Evolutionary conservation across 2,888 invertebrate genomes (phyloP).

Genomic region (Dendrolimus houi): DNA sequence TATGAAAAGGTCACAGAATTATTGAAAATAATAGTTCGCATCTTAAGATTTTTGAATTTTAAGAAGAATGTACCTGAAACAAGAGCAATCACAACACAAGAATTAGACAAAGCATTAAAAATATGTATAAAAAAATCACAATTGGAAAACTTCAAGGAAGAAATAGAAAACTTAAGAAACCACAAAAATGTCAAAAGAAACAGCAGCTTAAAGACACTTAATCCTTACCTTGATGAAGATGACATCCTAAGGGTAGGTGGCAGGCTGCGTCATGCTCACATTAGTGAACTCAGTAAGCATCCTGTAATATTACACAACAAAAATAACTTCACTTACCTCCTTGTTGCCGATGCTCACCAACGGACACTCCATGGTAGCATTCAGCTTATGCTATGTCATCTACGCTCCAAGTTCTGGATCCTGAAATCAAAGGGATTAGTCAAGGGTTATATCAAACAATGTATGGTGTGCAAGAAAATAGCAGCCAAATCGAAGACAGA

Average conservation of each 20-base stretch:
- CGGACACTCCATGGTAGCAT: slow-evolving; percentile 19
- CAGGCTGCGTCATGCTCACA: slow-evolving; percentile 12
- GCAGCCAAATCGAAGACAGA: slow-evolving; percentile 9
- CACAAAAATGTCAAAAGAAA: background rate
- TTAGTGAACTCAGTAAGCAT: slow-evolving; percentile 11
- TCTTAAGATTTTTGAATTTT: no score
- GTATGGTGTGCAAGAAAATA: slow-evolving; percentile 14
- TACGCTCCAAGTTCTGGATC: slow-evolving; percentile 21
- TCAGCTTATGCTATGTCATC: slow-evolving; percentile 16
- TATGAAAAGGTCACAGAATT: no score
- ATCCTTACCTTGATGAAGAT: slow-evolving; percentile 13
- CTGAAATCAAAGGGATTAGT: slow-evolving; percentile 13
- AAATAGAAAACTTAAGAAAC: background rate
- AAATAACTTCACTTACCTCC: slow-evolving; percentile 11
- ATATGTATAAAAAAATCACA: background rate
- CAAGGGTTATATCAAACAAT: slow-evolving; percentile 12
- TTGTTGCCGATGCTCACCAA: slow-evolving; percentile 15
- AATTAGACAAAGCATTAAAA: no score
- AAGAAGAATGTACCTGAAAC: no score
- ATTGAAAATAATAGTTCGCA: no score
- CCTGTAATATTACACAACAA: slow-evolving; percentile 19
- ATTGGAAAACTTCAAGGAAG: background rate
- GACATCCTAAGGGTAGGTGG: slow-evolving; percentile 17
- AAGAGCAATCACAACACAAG: no score
- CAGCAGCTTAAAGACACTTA: slow-evolving; percentile 2